Evolutionary conservation across 1,140 invertebrate genomes (phyloP), one percentile per base, ranked within the genome.

Genomic region (Telenomus remus): DNA sequence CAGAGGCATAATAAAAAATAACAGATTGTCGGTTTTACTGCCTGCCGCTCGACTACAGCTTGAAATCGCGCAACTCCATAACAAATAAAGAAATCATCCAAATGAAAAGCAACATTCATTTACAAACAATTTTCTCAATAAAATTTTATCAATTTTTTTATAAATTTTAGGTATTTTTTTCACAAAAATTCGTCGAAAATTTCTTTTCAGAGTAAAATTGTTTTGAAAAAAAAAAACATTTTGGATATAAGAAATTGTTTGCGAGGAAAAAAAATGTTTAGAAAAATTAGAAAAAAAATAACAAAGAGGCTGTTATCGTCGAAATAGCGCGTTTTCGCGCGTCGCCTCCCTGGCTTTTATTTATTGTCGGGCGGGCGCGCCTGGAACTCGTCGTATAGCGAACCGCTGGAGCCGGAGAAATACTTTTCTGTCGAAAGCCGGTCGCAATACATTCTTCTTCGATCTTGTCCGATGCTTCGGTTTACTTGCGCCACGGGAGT

Each of bases 271-370:
- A 33, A 44, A 13, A 13, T 53, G 61, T 64, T 57, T 76, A 66
- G 49, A 55, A 35, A 71, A 46, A 39, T 69, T 42, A 73, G 66
- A 37, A 10, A 56, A 54, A 72, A 79, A 75, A 79, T 75, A 77
- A 49, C 46, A 13, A 19, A 53, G 60, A 34, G 50, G 13, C 42
- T 12, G 66, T 79, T 75, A 75, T 75, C 71, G 66, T 73, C 68
- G 59, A 65, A 69, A 79, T 76, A 77, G 55, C 60, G 71, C 73
- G 76, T 64, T 79, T 80, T 78, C 79, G 59, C 78, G 76, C 76
- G 69, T 73, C 75, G 68, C 73, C 73, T 54, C 71, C 42, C 50
- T 61, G 5, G 68, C 50, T 54, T 70, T 76, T 79, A 79, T 79
- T 79, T 79, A 79, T 76, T 56, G 78, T 73, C 54, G 69, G 42